Percentiles rank a stretch among this genome's conserved stretches.
These are phyloP conservation scores for Macheiramphus alcinus DNA, from an alignment of 2,113 vertebrate species.

Conservation along the genomic window DNA sequence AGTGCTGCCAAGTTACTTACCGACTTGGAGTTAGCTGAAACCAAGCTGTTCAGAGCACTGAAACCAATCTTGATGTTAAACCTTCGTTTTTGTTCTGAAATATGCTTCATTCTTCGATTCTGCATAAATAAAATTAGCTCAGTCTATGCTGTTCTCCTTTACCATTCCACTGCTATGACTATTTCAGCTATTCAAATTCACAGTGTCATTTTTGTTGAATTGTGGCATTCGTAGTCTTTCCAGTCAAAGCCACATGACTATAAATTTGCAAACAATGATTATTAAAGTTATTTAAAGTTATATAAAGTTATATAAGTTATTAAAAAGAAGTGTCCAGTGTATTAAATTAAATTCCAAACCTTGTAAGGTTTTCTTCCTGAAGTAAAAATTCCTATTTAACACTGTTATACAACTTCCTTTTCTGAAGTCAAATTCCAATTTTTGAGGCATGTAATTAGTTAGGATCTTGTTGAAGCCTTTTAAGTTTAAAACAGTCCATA, in stretches of 20 bases:
- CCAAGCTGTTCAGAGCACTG: conserved; percentile 84
- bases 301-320: background rate
- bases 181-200: background rate
- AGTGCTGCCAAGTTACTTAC: conserved; percentile 55
- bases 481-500: background rate
- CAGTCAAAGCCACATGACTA: background rate
- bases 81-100: conserved; percentile 93
- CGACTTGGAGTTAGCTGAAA: conserved; percentile 83
- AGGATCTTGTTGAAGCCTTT: background rate
- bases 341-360: background rate
- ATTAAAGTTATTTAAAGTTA: too few relatives aligned
- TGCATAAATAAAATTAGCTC: conserved; percentile 48
- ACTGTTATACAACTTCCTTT: background rate
- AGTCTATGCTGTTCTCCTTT: background rate
- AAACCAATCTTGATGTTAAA: conserved; percentile 92
- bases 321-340: background rate
- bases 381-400: background rate
- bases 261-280: background rate
- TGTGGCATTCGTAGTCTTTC: background rate
- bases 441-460: background rate
- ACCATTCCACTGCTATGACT: background rate
- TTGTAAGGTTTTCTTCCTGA: background rate
- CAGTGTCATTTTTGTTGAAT: background rate
- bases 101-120: conserved; percentile 85
- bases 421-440: background rate